A percentile compares a stretch with the other conserved stretches of the same genome.
These are phyloP conservation scores for Pelobates fuscus DNA, from an alignment of 2,113 vertebrate genomes.

Conservation along the genomic window DNA sequence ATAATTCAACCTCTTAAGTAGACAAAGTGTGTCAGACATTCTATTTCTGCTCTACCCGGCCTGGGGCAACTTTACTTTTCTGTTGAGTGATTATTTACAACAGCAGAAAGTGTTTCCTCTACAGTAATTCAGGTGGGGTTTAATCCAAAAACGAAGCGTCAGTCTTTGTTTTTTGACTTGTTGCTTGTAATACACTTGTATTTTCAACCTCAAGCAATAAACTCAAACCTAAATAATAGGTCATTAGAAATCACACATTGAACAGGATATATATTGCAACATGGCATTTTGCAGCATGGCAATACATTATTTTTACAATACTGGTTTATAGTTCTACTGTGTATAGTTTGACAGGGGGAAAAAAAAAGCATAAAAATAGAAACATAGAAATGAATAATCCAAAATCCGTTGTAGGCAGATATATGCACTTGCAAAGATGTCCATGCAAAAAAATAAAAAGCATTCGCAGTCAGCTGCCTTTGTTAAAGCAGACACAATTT, in stretches of 20 bases:
- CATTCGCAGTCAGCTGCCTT: not conserved
- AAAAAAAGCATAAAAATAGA: too few relatives aligned
- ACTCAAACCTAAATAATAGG: not conserved
- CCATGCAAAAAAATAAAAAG: not conserved
- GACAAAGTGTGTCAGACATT: conserved; percentile 14
- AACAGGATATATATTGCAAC: not conserved
- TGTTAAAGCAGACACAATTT: not conserved
- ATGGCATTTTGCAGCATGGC: not conserved
- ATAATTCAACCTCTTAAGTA: conserved; percentile 25
- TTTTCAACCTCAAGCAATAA: too few relatives aligned
- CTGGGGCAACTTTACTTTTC: conserved; percentile 18
- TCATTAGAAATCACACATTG: not conserved
- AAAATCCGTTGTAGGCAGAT: not conserved
- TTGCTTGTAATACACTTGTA: not conserved
- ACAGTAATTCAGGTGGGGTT: not conserved
- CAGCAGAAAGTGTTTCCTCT: not conserved
- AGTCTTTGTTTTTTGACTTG: not conserved
- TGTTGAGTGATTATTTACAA: conserved; percentile 23
- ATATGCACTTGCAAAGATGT: not conserved
- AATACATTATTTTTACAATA: too few relatives aligned
- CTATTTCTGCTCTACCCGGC: conserved; percentile 5
- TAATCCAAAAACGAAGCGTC: not conserved
- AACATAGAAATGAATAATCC: not conserved
- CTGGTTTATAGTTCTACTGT: too few relatives aligned
- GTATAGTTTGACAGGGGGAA: too few relatives aligned